Evolutionary conservation across 37 sponge, comb jelly and placozoan species (phyloP).

Genomic region (Halisarca cf. caerulea): DNA sequence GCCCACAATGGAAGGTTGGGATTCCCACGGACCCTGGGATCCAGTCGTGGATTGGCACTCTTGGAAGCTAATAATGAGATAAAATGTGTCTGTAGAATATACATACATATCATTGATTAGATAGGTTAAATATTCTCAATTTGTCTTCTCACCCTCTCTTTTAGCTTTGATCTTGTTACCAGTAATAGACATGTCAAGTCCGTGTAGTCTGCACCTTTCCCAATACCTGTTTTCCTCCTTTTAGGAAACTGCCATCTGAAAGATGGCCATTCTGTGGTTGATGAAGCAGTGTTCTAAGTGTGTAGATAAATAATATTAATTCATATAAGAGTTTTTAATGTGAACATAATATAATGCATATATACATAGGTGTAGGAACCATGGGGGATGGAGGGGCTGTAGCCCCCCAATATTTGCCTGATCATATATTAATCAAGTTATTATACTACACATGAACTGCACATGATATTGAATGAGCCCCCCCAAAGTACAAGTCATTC

Average conservation of each 20-base stretch:
- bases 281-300: neutral
- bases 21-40: slow-evolving; percentile 25
- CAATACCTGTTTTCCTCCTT: too few relatives aligned
- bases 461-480: too few relatives aligned
- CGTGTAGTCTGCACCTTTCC: neutral
- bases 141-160: neutral
- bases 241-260: neutral
- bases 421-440: too few relatives aligned
- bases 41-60: slow-evolving; percentile 30
- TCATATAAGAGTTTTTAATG: too few relatives aligned
- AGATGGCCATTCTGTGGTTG: slow-evolving; percentile 23
- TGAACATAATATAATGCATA: too few relatives aligned
- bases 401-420: too few relatives aligned
- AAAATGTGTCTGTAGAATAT: neutral
- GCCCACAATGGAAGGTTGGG: slow-evolving; percentile 33
- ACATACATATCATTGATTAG: neutral
- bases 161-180: neutral
- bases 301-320: too few relatives aligned
- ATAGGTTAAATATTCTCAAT: too few relatives aligned
- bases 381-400: too few relatives aligned
- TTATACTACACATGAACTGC: too few relatives aligned
- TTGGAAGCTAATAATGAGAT: slow-evolving; percentile 12
- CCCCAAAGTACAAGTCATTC: too few relatives aligned
- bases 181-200: slow-evolving; percentile 30
- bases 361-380: too few relatives aligned